Percentiles rank a stretch among this genome's conserved stretches.
Conservation (phyloP, 1,140 invertebrate species). For the Drosophila baimaii region DNA sequence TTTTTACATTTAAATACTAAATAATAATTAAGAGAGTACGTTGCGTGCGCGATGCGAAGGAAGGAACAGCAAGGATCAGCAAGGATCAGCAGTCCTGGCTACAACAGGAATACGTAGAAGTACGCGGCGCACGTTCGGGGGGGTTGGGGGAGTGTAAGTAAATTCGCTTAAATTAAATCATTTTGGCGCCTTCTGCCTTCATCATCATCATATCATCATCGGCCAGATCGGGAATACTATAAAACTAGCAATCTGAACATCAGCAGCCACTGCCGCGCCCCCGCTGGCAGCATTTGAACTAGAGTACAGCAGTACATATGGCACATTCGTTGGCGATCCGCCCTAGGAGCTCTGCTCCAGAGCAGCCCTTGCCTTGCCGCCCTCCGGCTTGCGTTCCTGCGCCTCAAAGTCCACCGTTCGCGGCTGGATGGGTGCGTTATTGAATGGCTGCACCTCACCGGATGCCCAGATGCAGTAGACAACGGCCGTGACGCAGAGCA, state of each 20-base stretch:
- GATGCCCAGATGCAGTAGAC: constrained; percentile 90
- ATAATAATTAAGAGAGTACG: constrained; percentile 80
- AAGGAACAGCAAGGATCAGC: background rate
- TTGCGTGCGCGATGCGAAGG: constrained; percentile 33
- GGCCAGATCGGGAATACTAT: constrained; percentile 72
- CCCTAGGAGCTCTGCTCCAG: constrained; percentile 64
- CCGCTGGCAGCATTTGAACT: constrained; percentile 40
- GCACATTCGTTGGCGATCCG: constrained; percentile 45
- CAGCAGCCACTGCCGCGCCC: constrained; percentile 30
- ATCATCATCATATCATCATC: constrained; percentile 15
- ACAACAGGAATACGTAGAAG: constrained; percentile 42
- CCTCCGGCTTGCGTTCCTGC: constrained; percentile 58
- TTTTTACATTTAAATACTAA: constrained; percentile 68
- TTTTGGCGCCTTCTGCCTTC: constrained; percentile 41
- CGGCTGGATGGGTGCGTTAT: constrained; percentile 83
- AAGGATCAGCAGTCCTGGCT: constrained; percentile 31
- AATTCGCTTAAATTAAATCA: constrained; percentile 67
- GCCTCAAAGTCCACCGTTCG: constrained; percentile 65
- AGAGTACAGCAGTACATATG: constrained; percentile 56
- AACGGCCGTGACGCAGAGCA: constrained; percentile 89
- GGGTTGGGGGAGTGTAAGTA: constrained; percentile 40
- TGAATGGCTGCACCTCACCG: constrained; percentile 90
- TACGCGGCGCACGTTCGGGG: constrained; percentile 29
- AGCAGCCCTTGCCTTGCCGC: constrained; percentile 21
- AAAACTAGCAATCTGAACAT: constrained; percentile 72